phyloP scores from a whole-genome alignment of 2,888 invertebrate species.

The Synanthedon myopaeformis region DNA sequence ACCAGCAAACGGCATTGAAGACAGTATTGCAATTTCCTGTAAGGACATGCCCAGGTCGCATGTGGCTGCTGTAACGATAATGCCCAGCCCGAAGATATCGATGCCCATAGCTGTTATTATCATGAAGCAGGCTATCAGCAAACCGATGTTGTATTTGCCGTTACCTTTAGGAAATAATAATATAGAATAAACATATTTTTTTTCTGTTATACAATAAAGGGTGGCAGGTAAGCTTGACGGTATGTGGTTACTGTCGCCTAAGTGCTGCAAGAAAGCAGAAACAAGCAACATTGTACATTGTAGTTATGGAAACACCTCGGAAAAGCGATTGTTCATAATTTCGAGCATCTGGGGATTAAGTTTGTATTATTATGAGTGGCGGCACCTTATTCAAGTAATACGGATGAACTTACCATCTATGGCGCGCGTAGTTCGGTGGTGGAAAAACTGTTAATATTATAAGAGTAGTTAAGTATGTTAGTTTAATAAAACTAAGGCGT shows the following conservation, averaged over 20 bases:
- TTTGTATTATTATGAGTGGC: too few relatives aligned
- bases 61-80: slow-evolving; percentile 65
- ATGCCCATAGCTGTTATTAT: slow-evolving; percentile 63
- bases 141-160: slow-evolving; percentile 62
- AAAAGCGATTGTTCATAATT: too few relatives aligned
- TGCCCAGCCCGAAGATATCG: slow-evolving; percentile 66
- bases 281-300: too few relatives aligned
- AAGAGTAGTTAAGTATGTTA: too few relatives aligned
- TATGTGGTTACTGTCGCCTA: not conserved
- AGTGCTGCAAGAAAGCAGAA: too few relatives aligned
- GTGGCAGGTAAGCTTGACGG: not conserved
- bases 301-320: too few relatives aligned
- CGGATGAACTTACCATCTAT: too few relatives aligned
- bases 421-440: too few relatives aligned
- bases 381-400: too few relatives aligned
- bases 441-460: too few relatives aligned
- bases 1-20: slow-evolving; percentile 70
- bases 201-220: not conserved
- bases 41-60: slow-evolving; percentile 62
- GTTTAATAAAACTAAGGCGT: too few relatives aligned
- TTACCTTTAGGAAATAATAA: slow-evolving; percentile 30
- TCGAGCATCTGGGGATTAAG: too few relatives aligned
- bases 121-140: slow-evolving; percentile 60
- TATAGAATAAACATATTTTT: not conserved
- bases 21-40: slow-evolving; percentile 58